A percentile compares a stretch with the other conserved stretches of the same genome.
These are phyloP conservation scores for Bombycilla garrulus DNA, from an alignment of 2,113 vertebrate species.

Conservation along the genomic window DNA sequence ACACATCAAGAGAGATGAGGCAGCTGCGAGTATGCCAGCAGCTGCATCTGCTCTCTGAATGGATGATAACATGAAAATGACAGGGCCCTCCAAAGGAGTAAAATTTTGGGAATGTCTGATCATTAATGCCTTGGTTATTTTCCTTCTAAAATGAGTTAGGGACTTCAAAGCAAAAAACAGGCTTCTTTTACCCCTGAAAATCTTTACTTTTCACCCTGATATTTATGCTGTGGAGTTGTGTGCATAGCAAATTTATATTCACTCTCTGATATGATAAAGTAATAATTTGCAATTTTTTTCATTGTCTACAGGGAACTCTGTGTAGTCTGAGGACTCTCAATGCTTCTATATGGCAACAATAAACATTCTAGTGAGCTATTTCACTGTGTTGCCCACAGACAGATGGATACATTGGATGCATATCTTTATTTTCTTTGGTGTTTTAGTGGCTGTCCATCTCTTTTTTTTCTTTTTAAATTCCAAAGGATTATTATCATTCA, in stretches of 20 bases:
- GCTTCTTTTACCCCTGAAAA: background rate
- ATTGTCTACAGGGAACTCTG: background rate
- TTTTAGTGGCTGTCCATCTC: background rate
- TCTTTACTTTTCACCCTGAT: background rate
- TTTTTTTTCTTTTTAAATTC: conserved; percentile 41
- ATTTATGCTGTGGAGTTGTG: background rate
- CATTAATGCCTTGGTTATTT: background rate
- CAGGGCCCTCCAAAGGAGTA: background rate
- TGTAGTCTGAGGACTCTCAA: background rate
- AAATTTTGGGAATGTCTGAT: background rate
- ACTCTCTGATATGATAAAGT: background rate
- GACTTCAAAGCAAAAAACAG: background rate
- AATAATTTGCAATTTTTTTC: background rate
- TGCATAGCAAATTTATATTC: background rate
- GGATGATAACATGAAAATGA: conserved; percentile 17
- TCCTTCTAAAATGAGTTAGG: background rate
- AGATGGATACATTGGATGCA: background rate
- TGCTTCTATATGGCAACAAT: background rate
- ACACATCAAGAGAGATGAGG: conserved; percentile 1
- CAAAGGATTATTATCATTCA: conserved; percentile 52
- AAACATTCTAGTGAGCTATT: conserved; percentile 5
- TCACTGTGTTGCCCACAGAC: background rate
- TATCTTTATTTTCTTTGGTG: conserved; percentile 26
- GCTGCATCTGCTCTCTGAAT: conserved; percentile 23
- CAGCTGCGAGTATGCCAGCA: conserved; percentile 1